Conservation (phyloP, 2,888 invertebrate species). For the Macaria liturata region DNA sequence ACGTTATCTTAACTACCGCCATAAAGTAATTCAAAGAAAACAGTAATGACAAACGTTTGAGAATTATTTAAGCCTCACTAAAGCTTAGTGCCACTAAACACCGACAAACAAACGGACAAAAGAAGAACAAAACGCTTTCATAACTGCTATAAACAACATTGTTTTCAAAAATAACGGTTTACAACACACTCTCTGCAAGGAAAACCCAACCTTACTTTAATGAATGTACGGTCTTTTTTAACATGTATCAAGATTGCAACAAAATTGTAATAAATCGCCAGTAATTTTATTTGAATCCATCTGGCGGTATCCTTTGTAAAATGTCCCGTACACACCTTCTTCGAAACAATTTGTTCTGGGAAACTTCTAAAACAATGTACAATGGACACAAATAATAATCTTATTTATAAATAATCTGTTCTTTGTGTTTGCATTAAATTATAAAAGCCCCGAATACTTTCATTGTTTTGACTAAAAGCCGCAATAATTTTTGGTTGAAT, state of each 20-base stretch:
- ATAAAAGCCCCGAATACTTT: too few species aligned
- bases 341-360: constrained; percentile 18
- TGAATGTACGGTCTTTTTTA: too few species aligned
- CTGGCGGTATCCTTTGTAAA: constrained; percentile 6
- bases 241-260: too few species aligned
- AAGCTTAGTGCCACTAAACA: constrained; percentile 16
- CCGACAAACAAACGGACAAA: constrained; percentile 40
- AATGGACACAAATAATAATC: constrained; percentile 6
- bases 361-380: constrained; percentile 28
- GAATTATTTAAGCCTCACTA: background rate
- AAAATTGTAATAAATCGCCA: background rate
- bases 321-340: constrained; percentile 18
- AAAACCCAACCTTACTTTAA: too few species aligned
- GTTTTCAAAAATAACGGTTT: constrained; percentile 42
- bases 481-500: too few species aligned
- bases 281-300: background rate
- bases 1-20: constrained; percentile 4
- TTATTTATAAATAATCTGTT: constrained; percentile 15
- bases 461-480: too few species aligned
- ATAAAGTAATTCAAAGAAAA: background rate
- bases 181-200: background rate
- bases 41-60: background rate
- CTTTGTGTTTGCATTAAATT: background rate
- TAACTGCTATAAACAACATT: constrained; percentile 58
- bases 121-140: constrained; percentile 43